These are phyloP conservation scores for Seladonia tumulorum DNA, from an alignment of 2,888 invertebrate genomes.

Conservation along the genomic window DNA sequence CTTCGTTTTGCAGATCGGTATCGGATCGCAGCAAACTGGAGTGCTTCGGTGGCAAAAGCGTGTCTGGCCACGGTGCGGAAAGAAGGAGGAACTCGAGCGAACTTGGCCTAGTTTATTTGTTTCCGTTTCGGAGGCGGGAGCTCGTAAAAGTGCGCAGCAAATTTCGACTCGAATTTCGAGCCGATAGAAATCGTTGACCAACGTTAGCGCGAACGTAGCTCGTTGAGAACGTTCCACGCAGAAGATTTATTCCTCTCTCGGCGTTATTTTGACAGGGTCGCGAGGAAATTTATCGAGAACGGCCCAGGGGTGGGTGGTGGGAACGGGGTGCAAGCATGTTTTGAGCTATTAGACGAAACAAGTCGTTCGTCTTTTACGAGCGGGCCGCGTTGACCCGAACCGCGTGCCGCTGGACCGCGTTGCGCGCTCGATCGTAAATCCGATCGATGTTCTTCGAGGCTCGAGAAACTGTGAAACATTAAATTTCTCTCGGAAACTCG, in stretches of 20 bases:
- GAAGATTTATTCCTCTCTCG: conserved; percentile 65
- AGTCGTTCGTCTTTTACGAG: conserved; percentile 65
- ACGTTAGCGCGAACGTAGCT: conserved; percentile 38
- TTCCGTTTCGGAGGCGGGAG: background rate
- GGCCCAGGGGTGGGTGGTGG: conserved; percentile 37
- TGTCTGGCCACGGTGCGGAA: background rate
- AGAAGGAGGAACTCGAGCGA: background rate
- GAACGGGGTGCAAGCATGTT: conserved; percentile 66
- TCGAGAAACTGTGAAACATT: background rate
- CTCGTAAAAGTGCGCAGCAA: conserved; percentile 75
- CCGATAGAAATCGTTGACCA: conserved; percentile 49
- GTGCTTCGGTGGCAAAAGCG: background rate
- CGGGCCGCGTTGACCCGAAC: conserved; percentile 47
- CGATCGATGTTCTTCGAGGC: background rate
- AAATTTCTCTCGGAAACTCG: background rate
- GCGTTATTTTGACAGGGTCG: conserved; percentile 78
- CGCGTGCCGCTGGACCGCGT: conserved; percentile 56
- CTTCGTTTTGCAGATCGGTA: background rate
- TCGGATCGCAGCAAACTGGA: background rate
- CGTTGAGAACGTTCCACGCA: conserved; percentile 40
- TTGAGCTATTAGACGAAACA: conserved; percentile 80
- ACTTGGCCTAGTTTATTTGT: conserved; percentile 18
- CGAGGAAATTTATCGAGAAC: conserved; percentile 73
- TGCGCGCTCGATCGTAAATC: conserved; percentile 56
- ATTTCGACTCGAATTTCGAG: conserved; percentile 69